Evolutionary conservation across 1,140 invertebrate species (phyloP).

Genomic region (Drosophila orena): DNA sequence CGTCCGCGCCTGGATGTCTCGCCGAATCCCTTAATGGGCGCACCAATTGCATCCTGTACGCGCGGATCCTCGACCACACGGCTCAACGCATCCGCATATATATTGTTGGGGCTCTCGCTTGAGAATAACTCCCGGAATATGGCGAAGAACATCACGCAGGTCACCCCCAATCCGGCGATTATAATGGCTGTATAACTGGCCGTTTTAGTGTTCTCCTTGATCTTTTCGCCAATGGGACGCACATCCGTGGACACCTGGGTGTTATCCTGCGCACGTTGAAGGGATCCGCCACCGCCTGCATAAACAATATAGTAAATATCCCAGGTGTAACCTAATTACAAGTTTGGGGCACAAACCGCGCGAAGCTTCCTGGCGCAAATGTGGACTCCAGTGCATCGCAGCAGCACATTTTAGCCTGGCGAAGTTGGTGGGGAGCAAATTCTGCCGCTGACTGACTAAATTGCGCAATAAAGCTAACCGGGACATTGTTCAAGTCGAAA

Average conservation of each 20-base stretch:
- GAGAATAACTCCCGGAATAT: constrained; percentile 95
- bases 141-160: constrained; percentile 91
- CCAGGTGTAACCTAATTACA: not conserved
- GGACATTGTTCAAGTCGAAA: constrained; percentile 38
- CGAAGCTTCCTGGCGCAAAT: constrained; percentile 33
- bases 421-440: constrained; percentile 20
- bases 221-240: constrained; percentile 89
- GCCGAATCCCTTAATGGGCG: constrained; percentile 95
- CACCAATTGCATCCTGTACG: constrained; percentile 91
- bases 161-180: constrained; percentile 90
- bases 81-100: constrained; percentile 92
- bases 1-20: constrained; percentile 92
- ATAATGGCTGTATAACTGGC: constrained; percentile 93
- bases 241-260: constrained; percentile 87
- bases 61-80: constrained; percentile 88
- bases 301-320: not conserved
- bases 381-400: constrained; percentile 38
- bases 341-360: constrained; percentile 33
- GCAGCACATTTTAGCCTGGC: constrained; percentile 42
- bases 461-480: constrained; percentile 63
- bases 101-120: constrained; percentile 92
- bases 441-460: constrained; percentile 49
- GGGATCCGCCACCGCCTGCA: constrained; percentile 24
- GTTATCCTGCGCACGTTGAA: constrained; percentile 52
- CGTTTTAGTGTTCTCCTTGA: constrained; percentile 95